Percentiles rank a stretch among this genome's conserved stretches.
Conservation (phyloP, 2,113 vertebrate species). For the Pelecanoides urinatrix region DNA sequence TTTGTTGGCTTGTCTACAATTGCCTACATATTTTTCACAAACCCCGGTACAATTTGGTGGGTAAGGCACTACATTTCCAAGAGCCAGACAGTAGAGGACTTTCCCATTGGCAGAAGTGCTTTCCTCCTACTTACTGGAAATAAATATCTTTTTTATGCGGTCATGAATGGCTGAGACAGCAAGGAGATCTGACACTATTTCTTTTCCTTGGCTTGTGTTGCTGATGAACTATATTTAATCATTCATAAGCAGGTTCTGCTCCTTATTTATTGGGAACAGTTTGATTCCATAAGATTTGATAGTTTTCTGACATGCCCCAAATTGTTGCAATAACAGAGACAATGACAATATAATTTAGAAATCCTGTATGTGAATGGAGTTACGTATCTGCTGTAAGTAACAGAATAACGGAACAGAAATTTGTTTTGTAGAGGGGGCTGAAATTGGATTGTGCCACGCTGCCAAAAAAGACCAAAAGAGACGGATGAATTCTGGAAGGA, state of each 20-base stretch:
- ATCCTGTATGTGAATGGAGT: slow-evolving; percentile 34
- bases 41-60: background rate
- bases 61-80: background rate
- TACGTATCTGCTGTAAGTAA: slow-evolving; percentile 41
- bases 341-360: slow-evolving; percentile 64
- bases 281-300: slow-evolving; percentile 54
- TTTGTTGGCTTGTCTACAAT: background rate
- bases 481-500: slow-evolving; percentile 14
- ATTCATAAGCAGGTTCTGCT: slow-evolving; percentile 52
- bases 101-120: background rate
- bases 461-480: slow-evolving; percentile 28
- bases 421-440: slow-evolving; percentile 5
- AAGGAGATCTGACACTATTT: background rate
- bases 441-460: slow-evolving; percentile 31
- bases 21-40: background rate
- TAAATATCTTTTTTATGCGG: background rate
- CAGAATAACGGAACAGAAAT: slow-evolving; percentile 51
- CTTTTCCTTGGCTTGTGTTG: slow-evolving; percentile 13
- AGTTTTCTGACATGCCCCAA: slow-evolving; percentile 48
- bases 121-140: background rate
- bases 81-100: background rate
- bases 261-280: slow-evolving; percentile 43
- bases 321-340: slow-evolving; percentile 54
- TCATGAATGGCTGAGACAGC: slow-evolving; percentile 15
- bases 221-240: slow-evolving; percentile 56